Evolutionary conservation across 2,797 vertebrate genomes (phyloP).

Genomic region (Danionella dracula): DNA sequence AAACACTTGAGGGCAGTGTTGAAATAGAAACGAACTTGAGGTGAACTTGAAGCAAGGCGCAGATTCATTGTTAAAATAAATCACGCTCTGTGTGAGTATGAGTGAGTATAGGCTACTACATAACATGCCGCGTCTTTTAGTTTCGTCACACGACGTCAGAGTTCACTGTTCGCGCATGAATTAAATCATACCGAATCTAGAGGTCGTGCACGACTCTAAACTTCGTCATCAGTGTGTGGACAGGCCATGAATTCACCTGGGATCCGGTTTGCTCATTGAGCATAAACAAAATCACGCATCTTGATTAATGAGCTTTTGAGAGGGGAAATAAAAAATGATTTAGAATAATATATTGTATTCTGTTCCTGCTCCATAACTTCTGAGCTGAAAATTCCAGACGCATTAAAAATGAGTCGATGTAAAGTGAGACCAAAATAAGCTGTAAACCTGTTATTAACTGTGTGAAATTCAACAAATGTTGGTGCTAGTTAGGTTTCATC

Average conservation of each 20-base stretch:
- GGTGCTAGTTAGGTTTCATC: not conserved
- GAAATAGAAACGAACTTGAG: constrained; percentile 24
- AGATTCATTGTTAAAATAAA: constrained; percentile 40
- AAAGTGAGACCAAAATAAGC: not conserved
- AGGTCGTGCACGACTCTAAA: not conserved
- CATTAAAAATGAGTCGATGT: no score
- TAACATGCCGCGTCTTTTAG: constrained; percentile 39
- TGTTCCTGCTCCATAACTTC: no score
- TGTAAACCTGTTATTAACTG: not conserved
- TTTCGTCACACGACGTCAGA: constrained; percentile 69
- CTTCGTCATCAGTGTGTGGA: not conserved
- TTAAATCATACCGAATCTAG: not conserved
- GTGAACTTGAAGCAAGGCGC: constrained; percentile 21
- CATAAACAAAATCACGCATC: not conserved
- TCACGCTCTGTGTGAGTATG: constrained; percentile 34
- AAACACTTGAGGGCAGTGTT: constrained; percentile 67
- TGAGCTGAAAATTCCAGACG: no score
- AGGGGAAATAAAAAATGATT: no score
- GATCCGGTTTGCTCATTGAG: not conserved
- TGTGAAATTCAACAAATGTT: rapidly evolving
- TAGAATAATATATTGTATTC: no score
- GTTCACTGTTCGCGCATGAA: constrained; percentile 46
- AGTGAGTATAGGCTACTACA: constrained; percentile 33
- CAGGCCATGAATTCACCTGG: not conserved
- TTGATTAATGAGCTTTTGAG: not conserved